Conservation (phyloP, 2,797 vertebrate species). For the Margarornis squamiger region DNA sequence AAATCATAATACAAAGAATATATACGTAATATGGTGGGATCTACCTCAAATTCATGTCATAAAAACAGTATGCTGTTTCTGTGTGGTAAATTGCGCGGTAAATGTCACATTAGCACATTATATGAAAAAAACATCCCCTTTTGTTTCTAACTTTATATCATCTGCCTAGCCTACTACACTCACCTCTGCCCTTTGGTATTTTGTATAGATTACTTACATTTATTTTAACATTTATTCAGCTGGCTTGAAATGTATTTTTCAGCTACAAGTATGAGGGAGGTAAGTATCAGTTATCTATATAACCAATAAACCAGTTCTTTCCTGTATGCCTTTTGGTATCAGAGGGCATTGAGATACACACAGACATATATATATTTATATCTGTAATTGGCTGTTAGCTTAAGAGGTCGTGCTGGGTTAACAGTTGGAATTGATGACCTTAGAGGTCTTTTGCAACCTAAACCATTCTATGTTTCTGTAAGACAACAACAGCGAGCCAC, state of each 20-base stretch:
- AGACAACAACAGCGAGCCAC: not conserved
- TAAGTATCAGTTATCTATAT: not conserved
- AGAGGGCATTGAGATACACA: not conserved
- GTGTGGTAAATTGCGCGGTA: not conserved
- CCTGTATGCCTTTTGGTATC: not conserved
- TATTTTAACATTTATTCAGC: not conserved
- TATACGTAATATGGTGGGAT: not conserved
- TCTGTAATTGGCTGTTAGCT: not conserved
- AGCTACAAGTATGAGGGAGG: not conserved
- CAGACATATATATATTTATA: fast-evolving
- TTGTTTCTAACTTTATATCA: not conserved
- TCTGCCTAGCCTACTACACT: not conserved
- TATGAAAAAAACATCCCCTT: not conserved
- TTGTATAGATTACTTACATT: not conserved
- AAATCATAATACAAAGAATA: not conserved
- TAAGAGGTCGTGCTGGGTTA: not conserved
- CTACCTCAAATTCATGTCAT: not conserved
- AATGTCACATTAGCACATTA: conserved; percentile 24
- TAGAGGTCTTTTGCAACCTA: not conserved
- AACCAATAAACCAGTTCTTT: not conserved
- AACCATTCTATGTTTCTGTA: not conserved
- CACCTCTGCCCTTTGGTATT: not conserved
- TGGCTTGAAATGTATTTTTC: not conserved
- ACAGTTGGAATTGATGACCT: fast-evolving
- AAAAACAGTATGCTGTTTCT: not conserved